phyloP scores from a whole-genome alignment of 2,888 invertebrate genomes.

The Tupiocoris notatus region DNA sequence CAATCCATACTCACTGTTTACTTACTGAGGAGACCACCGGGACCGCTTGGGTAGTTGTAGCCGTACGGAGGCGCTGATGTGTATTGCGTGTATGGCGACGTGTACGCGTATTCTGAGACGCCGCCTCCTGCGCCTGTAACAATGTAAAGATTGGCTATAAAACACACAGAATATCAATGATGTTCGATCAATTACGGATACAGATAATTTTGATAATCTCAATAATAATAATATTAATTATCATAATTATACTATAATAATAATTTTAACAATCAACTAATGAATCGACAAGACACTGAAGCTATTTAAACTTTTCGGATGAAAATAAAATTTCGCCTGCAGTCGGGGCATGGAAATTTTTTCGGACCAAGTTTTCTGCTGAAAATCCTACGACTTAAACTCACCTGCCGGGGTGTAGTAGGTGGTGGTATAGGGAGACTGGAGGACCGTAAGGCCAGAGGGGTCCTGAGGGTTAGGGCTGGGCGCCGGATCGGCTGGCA shows the following conservation, averaged over 20 bases:
- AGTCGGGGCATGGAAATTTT: too few species aligned
- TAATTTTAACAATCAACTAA: too few species aligned
- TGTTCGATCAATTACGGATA: too few species aligned
- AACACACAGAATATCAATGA: too few species aligned
- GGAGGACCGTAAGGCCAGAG: constrained; percentile 58
- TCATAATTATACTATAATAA: too few species aligned
- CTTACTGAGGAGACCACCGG: constrained; percentile 63
- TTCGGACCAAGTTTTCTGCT: too few species aligned
- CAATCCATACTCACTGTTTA: constrained; percentile 56
- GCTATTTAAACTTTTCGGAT: too few species aligned
- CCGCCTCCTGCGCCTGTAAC: constrained; percentile 62
- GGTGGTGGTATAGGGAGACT: constrained; percentile 53
- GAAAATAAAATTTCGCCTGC: too few species aligned
- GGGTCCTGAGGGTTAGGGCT: constrained; percentile 52
- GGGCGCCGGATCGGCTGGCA: constrained; percentile 53
- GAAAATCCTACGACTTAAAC: too few species aligned
- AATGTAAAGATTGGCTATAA: constrained; percentile 22
- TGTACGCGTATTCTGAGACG: constrained; percentile 67
- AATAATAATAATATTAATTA: too few species aligned
- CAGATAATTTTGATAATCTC: too few species aligned
- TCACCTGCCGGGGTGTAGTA: constrained; percentile 50
- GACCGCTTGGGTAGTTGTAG: constrained; percentile 57
- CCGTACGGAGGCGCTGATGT: constrained; percentile 66
- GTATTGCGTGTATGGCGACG: constrained; percentile 73
- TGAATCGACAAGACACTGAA: too few species aligned